Evolutionary conservation across 2,888 invertebrate genomes (phyloP), one percentile per base, ranked within the genome.

Genomic region (Xylophagus ater): DNA sequence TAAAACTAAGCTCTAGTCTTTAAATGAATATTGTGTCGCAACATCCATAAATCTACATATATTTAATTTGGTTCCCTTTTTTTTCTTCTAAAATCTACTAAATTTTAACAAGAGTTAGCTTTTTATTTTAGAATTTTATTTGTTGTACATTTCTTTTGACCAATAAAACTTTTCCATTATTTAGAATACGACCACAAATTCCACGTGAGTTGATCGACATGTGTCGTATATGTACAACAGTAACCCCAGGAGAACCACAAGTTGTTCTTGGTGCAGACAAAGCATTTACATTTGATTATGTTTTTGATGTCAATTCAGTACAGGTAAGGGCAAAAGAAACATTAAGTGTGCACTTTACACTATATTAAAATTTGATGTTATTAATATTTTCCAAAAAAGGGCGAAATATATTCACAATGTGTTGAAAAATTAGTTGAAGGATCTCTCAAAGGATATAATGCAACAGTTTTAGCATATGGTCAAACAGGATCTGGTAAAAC

Each of bases 401-500:
- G 65, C 48, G 65, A 70, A 35, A 78, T 98, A 18, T 98, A 94
- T 62, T 75, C 81, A 31, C 74, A 74, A 9, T 88, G 89, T 57
- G 90, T 93, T 36, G 74, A 79, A 40, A 74, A 78, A 37, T 75
- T 98, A 41, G 84, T 98, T 49, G 87, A 90, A 50, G 87, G 93
- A 20, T 85, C 93, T 7, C 74, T 97, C 42, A 86, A 92, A 55
- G 97, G 97, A 41, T 96, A 92, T 69, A 97, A 98, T 70, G 97
- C 96, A 12, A 97, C 97, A 9, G 88, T 97, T 28, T 73, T 98
- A 53, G 97, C 97, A 0, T 94, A 94, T 67, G 93, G 93, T 49
- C 93, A 93, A 81, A 98, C 98, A 32, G 97, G 97, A 3, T 93
- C 93, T 25, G 97, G 97, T 3, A 98, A 98, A 70, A 98, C 97